Evolutionary conservation across 2,888 invertebrate species (phyloP), one percentile per base, ranked within the genome.

Genomic region (Drosophila planitibia): DNA sequence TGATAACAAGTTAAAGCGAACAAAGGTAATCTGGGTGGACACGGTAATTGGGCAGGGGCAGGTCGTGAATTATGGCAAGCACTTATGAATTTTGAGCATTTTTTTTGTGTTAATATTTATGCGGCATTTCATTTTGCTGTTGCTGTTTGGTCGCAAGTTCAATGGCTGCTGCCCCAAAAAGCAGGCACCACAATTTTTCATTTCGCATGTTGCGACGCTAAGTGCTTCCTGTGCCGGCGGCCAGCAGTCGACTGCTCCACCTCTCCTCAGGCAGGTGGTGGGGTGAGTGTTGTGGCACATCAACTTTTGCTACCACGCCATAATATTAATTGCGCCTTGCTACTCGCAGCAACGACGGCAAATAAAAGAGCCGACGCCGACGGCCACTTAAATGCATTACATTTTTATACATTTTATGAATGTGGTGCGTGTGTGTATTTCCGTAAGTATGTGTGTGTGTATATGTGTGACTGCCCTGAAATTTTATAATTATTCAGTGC

Each of bases 271-370:
- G 58, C 57, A 64, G 72, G 62, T 78, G 71, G 71, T 67, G 55
- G 72, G 58, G 55, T 66, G 73, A 79, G 76, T 58, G 30, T 33
- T 41, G 74, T 75, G 83, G 76, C 85, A 85, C 81, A 82, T 87
- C 85, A 85, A 87, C 80, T 89, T 89, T 82, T 77, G 80, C 72
- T 83, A 89, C 89, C 92, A 92, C 90, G 92, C 92, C 92, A 92
- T 92, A 91, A 91, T 92, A 92, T 92, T 92, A 92, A 92, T 92
- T 92, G 91, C 86, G 82, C 81, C 83, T 67, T 76, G 73, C 75
- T 62, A 44, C 61, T 55, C 62, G 37, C 51, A 60, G 65, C 47
- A 63, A 68, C 61, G 63, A 9, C n/a, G 14, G 51, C 67, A 53
- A 64, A 79, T 72, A 72, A 82, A 81, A 79, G 58, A 67, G 68